Conservation (phyloP, 92 coral and sea anemone species). For the Zoanthus solanderi region DNA sequence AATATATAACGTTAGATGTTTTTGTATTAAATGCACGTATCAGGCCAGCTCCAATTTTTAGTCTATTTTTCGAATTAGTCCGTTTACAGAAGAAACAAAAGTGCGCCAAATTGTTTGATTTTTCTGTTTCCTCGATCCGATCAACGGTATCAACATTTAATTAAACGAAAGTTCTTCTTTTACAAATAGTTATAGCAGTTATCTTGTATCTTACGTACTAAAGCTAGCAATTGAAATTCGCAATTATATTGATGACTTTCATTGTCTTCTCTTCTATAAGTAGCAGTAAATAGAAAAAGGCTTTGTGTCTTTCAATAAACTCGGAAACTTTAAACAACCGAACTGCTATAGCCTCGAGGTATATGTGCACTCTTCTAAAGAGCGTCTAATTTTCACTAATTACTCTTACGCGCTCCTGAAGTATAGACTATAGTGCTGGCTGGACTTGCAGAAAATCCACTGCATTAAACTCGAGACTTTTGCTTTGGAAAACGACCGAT, state of each 20-base stretch:
- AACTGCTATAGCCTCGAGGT: slow-evolving; percentile 39
- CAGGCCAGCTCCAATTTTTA: slow-evolving; percentile 25
- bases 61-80: slow-evolving; percentile 64
- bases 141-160: slow-evolving; percentile 46
- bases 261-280: slow-evolving; percentile 16
- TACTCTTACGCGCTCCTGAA: slow-evolving; percentile 32
- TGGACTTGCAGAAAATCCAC: slow-evolving; percentile 12
- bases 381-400: slow-evolving; percentile 46
- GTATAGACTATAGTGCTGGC: slow-evolving; percentile 13
- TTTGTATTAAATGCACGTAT: not conserved
- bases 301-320: slow-evolving; percentile 41
- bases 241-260: slow-evolving; percentile 31
- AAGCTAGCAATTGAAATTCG: slow-evolving; percentile 30
- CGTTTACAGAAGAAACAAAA: slow-evolving; percentile 64
- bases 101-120: slow-evolving; percentile 68
- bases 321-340: slow-evolving; percentile 53
- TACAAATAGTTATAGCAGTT: slow-evolving; percentile 24
- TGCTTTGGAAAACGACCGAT: slow-evolving; percentile 14
- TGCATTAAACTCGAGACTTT: slow-evolving; percentile 18
- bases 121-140: slow-evolving; percentile 57
- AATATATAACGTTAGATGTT: slow-evolving; percentile 26
- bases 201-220: slow-evolving; percentile 37
- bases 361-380: slow-evolving; percentile 24
- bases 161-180: slow-evolving; percentile 49
- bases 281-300: slow-evolving; percentile 26